A percentile compares a stretch with the other conserved stretches of the same genome.
Conservation (phyloP, 2,113 vertebrate species). For the Carassius auratus region DNA sequence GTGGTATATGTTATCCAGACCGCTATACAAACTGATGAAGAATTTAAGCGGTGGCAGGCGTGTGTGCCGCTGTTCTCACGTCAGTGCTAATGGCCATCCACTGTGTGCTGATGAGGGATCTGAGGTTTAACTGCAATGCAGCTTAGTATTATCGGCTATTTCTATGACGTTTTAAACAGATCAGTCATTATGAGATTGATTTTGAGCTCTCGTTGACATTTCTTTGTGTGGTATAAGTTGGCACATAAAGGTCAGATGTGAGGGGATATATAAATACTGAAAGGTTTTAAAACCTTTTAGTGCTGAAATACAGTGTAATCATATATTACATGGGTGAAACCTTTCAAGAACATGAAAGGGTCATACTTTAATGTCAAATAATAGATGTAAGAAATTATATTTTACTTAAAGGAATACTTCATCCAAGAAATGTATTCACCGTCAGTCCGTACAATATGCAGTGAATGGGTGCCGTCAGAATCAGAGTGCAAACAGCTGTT, state of each 20-base stretch:
- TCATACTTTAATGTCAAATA: not conserved
- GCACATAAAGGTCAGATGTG: not conserved
- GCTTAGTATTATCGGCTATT: not conserved
- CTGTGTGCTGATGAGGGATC: not conserved
- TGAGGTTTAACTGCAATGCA: not conserved
- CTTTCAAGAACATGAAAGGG: not conserved
- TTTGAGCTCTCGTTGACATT: not conserved
- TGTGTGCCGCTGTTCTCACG: not conserved
- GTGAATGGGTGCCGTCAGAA: not conserved
- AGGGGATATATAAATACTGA: not conserved
- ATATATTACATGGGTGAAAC: not conserved
- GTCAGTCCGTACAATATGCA: too few species aligned
- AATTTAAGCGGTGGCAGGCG: not conserved
- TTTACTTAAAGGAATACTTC: not conserved
- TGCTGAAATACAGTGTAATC: not conserved
- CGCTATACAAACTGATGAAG: constrained; percentile 21
- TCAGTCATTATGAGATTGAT: constrained; percentile 23
- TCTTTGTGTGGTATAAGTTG: not conserved
- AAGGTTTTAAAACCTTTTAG: not conserved
- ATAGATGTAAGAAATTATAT: not conserved
- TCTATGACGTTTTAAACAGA: constrained; percentile 15
- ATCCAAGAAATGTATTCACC: too few species aligned
- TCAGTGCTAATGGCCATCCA: constrained; percentile 8
- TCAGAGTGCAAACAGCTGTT: not conserved
- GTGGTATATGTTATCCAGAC: constrained; percentile 23